These are phyloP conservation scores for Stegana nigrithorax DNA, from an alignment of 2,888 invertebrate species.

Conservation along the genomic window DNA sequence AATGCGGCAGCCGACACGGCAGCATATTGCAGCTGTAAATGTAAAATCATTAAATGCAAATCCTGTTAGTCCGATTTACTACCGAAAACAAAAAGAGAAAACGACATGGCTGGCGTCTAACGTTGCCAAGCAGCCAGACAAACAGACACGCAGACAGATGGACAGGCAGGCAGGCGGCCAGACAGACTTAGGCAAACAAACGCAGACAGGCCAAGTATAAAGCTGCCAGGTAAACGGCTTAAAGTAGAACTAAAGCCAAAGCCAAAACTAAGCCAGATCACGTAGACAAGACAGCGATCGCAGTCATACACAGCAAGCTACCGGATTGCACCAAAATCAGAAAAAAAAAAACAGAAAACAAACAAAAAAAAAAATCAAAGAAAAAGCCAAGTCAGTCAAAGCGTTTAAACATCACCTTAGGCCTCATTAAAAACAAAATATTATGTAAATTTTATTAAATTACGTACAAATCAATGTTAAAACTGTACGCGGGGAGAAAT, in stretches of 20 bases:
- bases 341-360: conserved; percentile 24
- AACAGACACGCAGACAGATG: background rate
- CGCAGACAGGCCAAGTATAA: too few species aligned
- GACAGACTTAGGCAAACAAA: too few species aligned
- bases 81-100: background rate
- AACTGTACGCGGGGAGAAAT: background rate
- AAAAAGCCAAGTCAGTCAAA: conserved; percentile 54
- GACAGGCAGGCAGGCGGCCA: too few species aligned
- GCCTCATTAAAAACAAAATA: conserved; percentile 63
- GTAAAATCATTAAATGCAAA: conserved; percentile 11
- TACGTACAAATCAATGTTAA: conserved; percentile 58
- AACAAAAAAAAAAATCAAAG: conserved; percentile 17
- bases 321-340: conserved; percentile 22
- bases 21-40: background rate
- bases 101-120: conserved; percentile 5
- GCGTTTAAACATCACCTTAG: conserved; percentile 62
- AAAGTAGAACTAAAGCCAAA: background rate
- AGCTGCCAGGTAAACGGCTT: background rate
- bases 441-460: conserved; percentile 63
- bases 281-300: too few species aligned
- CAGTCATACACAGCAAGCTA: background rate
- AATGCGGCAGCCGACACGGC: background rate
- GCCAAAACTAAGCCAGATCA: background rate
- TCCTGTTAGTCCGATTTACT: conserved; percentile 15
- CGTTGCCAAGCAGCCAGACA: background rate